Percentiles rank a stretch among this genome's conserved stretches.
Conservation (phyloP, 1,140 invertebrate genomes). For the Monomorium pharaonis region DNA sequence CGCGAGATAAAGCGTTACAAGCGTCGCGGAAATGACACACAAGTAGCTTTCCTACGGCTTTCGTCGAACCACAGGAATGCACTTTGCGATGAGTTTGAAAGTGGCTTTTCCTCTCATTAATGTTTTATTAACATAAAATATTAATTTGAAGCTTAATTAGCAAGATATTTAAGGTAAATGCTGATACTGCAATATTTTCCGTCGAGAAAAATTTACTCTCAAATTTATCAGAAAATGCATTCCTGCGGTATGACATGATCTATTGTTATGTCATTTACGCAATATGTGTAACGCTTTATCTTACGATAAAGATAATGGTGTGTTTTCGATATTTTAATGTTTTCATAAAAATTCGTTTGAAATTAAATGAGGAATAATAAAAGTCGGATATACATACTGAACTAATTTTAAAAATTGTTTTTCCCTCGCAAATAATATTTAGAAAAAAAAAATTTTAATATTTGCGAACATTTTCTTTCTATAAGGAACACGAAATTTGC, state of each 20-base stretch:
- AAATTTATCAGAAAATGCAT: too few relatives aligned
- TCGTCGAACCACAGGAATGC: neutral
- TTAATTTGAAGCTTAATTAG: too few relatives aligned
- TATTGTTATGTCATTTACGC: too few relatives aligned
- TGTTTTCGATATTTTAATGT: too few relatives aligned
- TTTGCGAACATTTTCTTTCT: neutral
- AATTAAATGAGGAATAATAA: neutral
- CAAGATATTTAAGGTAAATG: too few relatives aligned
- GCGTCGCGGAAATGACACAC: neutral
- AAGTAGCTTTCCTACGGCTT: slow-evolving; percentile 20
- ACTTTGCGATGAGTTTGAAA: neutral
- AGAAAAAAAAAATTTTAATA: neutral
- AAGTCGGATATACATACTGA: neutral
- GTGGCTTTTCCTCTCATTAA: neutral
- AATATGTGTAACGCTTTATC: too few relatives aligned
- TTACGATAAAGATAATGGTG: too few relatives aligned
- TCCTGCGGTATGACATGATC: too few relatives aligned
- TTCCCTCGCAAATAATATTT: neutral
- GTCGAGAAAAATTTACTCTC: too few relatives aligned
- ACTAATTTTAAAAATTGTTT: neutral
- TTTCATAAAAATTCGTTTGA: neutral
- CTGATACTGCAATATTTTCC: too few relatives aligned
- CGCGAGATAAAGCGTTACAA: slow-evolving; percentile 29
- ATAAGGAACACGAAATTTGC: neutral
- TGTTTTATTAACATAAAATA: slow-evolving; percentile 8